phyloP scores from a whole-genome alignment of 1,140 invertebrate species.

The Drosophila bocki region DNA sequence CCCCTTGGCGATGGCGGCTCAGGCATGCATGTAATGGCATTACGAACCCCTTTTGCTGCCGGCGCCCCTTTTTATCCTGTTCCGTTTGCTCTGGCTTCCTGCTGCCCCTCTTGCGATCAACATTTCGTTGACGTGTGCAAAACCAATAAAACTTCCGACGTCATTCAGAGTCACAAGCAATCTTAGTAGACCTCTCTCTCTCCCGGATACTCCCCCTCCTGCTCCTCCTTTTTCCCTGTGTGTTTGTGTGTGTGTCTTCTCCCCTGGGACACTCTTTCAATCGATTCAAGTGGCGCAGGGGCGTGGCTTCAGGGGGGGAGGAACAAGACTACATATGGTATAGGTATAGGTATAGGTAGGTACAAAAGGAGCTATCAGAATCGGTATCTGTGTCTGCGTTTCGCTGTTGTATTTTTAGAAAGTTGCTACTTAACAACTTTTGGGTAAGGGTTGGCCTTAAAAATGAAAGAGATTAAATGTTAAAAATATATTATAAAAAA shows the following conservation, averaged over 20 bases:
- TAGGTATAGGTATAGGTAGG: slow-evolving; percentile 50
- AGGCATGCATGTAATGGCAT: slow-evolving; percentile 78
- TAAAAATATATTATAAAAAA: too few species aligned
- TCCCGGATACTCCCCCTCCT: neutral
- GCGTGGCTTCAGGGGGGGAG: slow-evolving; percentile 9
- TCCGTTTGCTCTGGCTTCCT: neutral
- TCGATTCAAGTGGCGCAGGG: slow-evolving; percentile 74
- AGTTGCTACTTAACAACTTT: slow-evolving; percentile 76
- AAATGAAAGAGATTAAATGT: neutral
- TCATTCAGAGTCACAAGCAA: slow-evolving; percentile 72
- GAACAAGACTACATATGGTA: slow-evolving; percentile 9
- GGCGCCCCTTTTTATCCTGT: neutral
- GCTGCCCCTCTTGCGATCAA: slow-evolving; percentile 47
- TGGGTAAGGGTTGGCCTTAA: slow-evolving; percentile 24
- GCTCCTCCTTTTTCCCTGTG: neutral
- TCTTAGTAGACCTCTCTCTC: slow-evolving; percentile 22
- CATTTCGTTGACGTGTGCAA: slow-evolving; percentile 83
- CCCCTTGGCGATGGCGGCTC: slow-evolving; percentile 29
- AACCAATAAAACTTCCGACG: slow-evolving; percentile 82
- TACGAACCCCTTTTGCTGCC: slow-evolving; percentile 34
- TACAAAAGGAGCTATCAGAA: slow-evolving; percentile 23
- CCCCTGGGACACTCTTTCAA: slow-evolving; percentile 59
- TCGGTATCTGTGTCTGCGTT: slow-evolving; percentile 37
- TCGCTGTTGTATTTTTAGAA: slow-evolving; percentile 72
- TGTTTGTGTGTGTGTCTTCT: neutral